Base-by-base conservation (phyloP, 2,113 vertebrate species). In the Penelope pileata region DNA sequence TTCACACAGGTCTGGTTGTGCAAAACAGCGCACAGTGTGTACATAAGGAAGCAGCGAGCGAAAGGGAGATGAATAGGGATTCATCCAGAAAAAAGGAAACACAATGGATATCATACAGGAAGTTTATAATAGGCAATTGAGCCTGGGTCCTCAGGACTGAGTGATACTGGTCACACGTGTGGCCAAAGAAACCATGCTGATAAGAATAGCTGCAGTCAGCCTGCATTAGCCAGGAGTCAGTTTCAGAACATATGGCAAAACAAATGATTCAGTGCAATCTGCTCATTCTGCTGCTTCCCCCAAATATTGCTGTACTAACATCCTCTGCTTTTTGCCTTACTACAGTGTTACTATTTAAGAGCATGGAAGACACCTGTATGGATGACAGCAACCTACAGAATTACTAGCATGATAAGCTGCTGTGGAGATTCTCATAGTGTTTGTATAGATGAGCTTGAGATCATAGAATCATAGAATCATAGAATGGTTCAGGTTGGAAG, bases 251-350 rank as follows among this genome's bases (percentile, higher is more conserved):
- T 86, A 91, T 40, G 88, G 92, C 95, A 93, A 89, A 96, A 86
- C 77, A 91, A 95, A 89, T 88, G 90, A 96, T 77, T 96, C 95
- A 92, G 30, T 36, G 91, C 96, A 96, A 95, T 87, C 96, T 97
- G 97, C 86, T 97, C 83, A 13, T 64, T 94, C 93, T 95, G 91
- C 90, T 24, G 14, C 93, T 95, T 84, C 75, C 93, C 58, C 93
- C 73, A 95, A 95, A 86, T 93, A 94, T 86, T 93, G 90, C 75
- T 83, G 63, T 77, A 88, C 78, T 92, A 73, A 92, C 88, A 91
- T 89, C 93, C 95, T 91, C 64, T 95, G 90, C 81, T 95, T 94
- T 91, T 87, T 84, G 54, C 89, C 81, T 84, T 85, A 88, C 63
- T 86, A 64, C 58, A 90, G 58, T 51, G 75, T 77, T 91, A 91